phyloP scores from a whole-genome alignment of 2,888 invertebrate genomes.

The Chrysopilus asiliformis region DNA sequence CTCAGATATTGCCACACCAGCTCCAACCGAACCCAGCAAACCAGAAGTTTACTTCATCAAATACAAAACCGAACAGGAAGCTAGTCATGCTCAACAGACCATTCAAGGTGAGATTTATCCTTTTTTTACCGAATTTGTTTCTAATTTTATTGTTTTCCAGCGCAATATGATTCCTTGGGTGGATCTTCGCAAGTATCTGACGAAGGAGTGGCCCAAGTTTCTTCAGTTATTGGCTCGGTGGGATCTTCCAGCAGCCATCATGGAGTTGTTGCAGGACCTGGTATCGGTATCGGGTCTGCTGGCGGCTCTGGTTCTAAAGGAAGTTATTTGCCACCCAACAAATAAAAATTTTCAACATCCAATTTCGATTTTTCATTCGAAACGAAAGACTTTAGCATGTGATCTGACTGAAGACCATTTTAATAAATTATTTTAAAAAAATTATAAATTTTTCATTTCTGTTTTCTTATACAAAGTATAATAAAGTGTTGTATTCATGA shows the following conservation, averaged over 20 bases:
- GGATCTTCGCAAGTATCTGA: constrained; percentile 20
- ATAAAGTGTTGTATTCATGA: too few species aligned
- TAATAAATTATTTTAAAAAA: too few species aligned
- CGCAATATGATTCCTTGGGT: constrained; percentile 23
- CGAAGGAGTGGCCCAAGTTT: constrained; percentile 23
- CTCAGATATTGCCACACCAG: constrained; percentile 27
- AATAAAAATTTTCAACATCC: not conserved
- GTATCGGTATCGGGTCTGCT: not conserved
- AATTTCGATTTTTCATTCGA: too few species aligned
- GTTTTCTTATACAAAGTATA: too few species aligned
- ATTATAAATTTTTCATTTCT: too few species aligned
- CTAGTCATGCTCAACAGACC: constrained; percentile 31
- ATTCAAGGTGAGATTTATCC: constrained; percentile 28
- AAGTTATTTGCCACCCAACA: not conserved
- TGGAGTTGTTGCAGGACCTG: too few species aligned
- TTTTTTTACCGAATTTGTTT: not conserved
- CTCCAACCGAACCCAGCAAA: constrained; percentile 28
- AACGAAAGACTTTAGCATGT: too few species aligned
- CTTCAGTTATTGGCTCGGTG: constrained; percentile 10
- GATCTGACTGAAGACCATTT: too few species aligned
- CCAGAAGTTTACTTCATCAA: constrained; percentile 36
- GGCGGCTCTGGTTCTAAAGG: not conserved
- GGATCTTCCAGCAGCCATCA: too few species aligned
- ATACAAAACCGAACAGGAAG: constrained; percentile 34
- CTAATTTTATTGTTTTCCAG: not conserved